phyloP scores from a whole-genome alignment of 2,888 invertebrate species.

The Trachelus iudaicus region DNA sequence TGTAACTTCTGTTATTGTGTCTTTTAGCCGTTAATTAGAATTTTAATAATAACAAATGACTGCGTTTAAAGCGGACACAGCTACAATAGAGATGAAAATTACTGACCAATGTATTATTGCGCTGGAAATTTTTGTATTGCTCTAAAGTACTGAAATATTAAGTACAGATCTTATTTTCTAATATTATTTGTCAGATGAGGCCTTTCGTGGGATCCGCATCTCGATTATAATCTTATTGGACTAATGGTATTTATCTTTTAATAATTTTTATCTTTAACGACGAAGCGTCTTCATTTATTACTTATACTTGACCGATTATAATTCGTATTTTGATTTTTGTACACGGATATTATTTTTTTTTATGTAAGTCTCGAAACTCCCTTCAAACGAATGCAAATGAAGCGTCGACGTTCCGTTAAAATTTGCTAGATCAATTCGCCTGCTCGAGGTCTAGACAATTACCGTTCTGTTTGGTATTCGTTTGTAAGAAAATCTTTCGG shows the following conservation, averaged over 20 bases:
- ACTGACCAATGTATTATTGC: background rate
- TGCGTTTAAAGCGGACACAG: background rate
- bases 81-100: background rate
- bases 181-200: background rate
- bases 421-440: background rate
- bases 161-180: background rate
- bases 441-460: background rate
- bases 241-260: background rate
- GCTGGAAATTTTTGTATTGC: background rate
- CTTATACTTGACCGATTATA: background rate
- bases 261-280: background rate
- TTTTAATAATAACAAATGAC: background rate
- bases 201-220: background rate
- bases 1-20: background rate
- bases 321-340: background rate
- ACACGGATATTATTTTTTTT: background rate
- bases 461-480: background rate
- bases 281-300: background rate
- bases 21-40: background rate
- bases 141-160: background rate
- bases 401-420: background rate
- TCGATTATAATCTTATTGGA: background rate
- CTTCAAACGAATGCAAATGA: background rate
- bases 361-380: background rate
- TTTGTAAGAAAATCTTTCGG: conserved; percentile 27